Evolutionary conservation across 2,113 vertebrate species (phyloP).

Genomic region (Smithornis capensis): DNA sequence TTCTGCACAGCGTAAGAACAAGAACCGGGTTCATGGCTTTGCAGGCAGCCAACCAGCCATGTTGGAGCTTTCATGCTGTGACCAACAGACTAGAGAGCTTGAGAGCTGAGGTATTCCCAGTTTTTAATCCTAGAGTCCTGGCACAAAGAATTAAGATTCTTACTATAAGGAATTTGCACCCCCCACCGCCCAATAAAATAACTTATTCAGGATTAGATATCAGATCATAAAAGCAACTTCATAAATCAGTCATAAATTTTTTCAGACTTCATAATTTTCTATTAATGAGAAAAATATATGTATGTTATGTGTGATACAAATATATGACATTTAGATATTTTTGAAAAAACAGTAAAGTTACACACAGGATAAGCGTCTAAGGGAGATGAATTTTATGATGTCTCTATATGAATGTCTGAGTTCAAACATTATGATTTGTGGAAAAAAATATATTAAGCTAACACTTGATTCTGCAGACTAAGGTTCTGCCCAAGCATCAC

Average conservation of each 20-base stretch:
- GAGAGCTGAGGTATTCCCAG: not conserved
- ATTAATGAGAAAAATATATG: not conserved
- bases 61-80: not conserved
- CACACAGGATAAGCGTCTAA: not conserved
- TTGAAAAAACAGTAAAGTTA: not conserved
- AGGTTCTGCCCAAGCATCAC: not conserved
- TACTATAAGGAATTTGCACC: not conserved
- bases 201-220: not conserved
- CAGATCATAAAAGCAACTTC: not conserved
- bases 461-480: not conserved
- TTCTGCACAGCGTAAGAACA: not conserved
- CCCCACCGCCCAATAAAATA: not conserved
- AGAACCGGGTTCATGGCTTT: not conserved
- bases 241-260: not conserved
- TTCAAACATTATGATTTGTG: not conserved
- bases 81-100: not conserved
- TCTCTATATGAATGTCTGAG: not conserved
- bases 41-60: not conserved
- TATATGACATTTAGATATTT: not conserved
- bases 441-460: not conserved
- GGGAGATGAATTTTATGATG: not conserved
- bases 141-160: not conserved
- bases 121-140: not conserved
- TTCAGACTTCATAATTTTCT: not conserved
- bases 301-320: not conserved